These are phyloP conservation scores for Lanius collurio DNA, from an alignment of 2,113 vertebrate genomes.

Conservation along the genomic window DNA sequence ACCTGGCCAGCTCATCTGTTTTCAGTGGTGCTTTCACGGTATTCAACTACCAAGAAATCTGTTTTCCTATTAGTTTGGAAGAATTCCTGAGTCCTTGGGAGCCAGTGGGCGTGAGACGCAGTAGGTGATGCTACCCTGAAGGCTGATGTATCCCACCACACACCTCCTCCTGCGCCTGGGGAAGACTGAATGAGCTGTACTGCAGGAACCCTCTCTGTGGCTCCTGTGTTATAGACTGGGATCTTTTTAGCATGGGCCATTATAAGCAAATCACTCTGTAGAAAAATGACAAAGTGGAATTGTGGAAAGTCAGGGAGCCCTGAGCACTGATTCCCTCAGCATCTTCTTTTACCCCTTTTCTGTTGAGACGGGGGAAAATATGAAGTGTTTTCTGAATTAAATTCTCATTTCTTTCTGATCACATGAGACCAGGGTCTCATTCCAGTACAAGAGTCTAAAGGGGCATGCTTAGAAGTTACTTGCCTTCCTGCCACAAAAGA, in stretches of 20 bases:
- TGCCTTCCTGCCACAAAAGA: not conserved
- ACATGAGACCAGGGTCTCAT: not conserved
- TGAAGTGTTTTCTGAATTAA: not conserved
- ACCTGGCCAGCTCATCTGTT: not conserved
- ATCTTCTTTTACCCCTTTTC: not conserved
- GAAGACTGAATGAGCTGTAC: not conserved
- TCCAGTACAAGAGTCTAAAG: not conserved
- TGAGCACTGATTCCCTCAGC: not conserved
- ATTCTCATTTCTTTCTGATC: not conserved
- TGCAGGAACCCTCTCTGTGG: not conserved
- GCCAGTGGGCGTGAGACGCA: not conserved
- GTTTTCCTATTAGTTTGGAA: not conserved
- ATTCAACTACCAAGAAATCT: not conserved
- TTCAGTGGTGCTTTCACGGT: not conserved
- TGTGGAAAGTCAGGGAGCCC: not conserved
- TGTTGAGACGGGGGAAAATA: not conserved
- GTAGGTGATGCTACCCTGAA: not conserved
- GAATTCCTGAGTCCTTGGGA: not conserved
- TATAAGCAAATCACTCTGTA: not conserved
- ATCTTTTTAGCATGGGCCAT: not conserved
- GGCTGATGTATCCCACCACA: not conserved
- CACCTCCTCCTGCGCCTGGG: not conserved
- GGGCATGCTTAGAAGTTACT: not conserved
- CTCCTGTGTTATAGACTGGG: fast-evolving
- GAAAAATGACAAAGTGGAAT: not conserved